Percentiles rank a stretch among this genome's conserved stretches.
Conservation (phyloP, 1,140 invertebrate species). For the Megalonaias nervosa region DNA sequence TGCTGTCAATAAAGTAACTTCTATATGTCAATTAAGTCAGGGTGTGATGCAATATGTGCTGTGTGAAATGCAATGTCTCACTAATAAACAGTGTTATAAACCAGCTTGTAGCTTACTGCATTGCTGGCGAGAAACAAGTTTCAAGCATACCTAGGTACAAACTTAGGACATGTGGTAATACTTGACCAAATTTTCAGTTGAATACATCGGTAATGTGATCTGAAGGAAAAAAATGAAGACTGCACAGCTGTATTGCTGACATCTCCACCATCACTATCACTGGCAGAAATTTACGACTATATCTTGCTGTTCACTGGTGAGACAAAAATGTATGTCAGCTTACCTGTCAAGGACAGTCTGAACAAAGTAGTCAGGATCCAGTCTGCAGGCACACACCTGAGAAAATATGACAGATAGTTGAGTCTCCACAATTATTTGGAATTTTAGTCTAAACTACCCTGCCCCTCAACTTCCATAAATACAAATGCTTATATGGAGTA, state of each 20-base stretch:
- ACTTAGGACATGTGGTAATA: background rate
- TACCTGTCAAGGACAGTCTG: constrained; percentile 90
- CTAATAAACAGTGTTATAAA: too few species aligned
- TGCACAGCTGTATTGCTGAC: background rate
- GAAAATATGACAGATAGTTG: constrained; percentile 5
- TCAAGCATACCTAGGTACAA: background rate
- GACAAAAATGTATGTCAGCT: constrained; percentile 53
- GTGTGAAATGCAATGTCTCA: too few species aligned
- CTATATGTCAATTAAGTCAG: too few species aligned
- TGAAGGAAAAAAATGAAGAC: background rate
- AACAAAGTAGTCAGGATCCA: constrained; percentile 89
- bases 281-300: background rate
- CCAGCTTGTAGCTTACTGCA: too few species aligned
- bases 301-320: background rate
- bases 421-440: too few species aligned
- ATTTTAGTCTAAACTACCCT: too few species aligned
- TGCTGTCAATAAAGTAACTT: too few species aligned
- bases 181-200: background rate
- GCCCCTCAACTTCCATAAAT: too few species aligned
- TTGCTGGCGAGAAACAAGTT: too few species aligned
- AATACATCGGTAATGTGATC: background rate
- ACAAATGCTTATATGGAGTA: too few species aligned
- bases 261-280: background rate
- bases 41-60: too few species aligned
- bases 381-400: constrained; percentile 87